Evolutionary conservation across 2,113 vertebrate species (phyloP).

Genomic region (Pseudolaguvia tuberculata): DNA sequence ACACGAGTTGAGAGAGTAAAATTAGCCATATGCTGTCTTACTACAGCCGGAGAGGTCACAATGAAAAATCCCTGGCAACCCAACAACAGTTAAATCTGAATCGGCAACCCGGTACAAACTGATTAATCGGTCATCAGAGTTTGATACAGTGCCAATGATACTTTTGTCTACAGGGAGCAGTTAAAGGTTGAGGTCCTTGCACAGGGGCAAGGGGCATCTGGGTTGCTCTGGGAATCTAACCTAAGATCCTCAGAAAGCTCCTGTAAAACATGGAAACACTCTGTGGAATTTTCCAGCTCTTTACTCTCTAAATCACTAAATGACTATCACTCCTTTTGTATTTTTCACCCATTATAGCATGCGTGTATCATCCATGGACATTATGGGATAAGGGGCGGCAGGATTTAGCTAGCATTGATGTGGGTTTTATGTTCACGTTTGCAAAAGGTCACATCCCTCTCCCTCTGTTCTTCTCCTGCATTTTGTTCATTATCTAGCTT

Average conservation of each 20-base stretch:
- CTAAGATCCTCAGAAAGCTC: background rate
- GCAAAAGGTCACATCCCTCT: slow-evolving; percentile 63
- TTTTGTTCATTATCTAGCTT: slow-evolving; percentile 60
- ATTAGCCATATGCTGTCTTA: background rate
- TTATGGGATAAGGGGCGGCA: background rate
- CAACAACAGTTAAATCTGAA: background rate
- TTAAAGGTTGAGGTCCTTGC: too few relatives aligned
- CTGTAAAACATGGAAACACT: background rate
- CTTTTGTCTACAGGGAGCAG: too few relatives aligned
- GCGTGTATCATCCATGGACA: background rate
- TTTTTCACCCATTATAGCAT: slow-evolving; percentile 9
- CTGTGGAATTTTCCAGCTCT: background rate
- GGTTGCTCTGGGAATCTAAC: too few relatives aligned
- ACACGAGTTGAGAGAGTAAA: background rate
- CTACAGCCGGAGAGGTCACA: background rate
- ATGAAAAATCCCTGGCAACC: too few relatives aligned
- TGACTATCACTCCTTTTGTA: background rate
- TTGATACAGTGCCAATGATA: too few relatives aligned
- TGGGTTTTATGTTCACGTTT: slow-evolving; percentile 59
- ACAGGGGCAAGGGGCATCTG: too few relatives aligned
- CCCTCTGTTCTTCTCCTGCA: slow-evolving; percentile 49
- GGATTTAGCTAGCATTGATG: slow-evolving; percentile 13
- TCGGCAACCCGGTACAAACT: background rate
- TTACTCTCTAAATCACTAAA: background rate
- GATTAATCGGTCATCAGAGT: too few relatives aligned